These are phyloP conservation scores for Drosophila tanythrix DNA, from an alignment of 2,888 invertebrate genomes.

Conservation along the genomic window DNA sequence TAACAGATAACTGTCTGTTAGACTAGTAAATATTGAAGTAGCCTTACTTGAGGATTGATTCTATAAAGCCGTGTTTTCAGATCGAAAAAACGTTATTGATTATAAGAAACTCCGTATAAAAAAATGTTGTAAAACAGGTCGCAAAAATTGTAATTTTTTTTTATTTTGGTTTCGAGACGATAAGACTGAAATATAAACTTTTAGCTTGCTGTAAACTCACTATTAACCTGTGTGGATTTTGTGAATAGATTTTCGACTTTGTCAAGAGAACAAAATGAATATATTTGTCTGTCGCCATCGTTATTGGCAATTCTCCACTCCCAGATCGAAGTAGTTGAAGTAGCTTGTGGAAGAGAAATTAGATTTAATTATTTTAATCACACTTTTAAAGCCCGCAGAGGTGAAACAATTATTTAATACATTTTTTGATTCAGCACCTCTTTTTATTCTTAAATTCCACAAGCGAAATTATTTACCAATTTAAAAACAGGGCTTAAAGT, in stretches of 20 bases:
- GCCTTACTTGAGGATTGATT: no score
- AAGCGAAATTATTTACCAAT: background rate
- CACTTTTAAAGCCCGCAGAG: background rate
- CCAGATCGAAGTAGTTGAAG: background rate
- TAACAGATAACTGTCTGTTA: background rate
- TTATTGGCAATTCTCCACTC: no score
- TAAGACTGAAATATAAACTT: background rate
- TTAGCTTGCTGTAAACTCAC: background rate
- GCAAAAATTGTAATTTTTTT: no score
- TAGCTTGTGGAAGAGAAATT: background rate
- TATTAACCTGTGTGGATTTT: background rate
- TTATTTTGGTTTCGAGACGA: background rate
- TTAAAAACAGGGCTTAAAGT: background rate
- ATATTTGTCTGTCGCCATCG: no score
- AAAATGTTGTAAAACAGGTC: no score
- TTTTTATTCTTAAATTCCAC: background rate
- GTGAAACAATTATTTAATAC: no score
- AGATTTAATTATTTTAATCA: background rate
- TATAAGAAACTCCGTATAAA: background rate
- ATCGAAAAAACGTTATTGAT: background rate
- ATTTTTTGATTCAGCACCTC: background rate
- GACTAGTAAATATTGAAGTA: background rate
- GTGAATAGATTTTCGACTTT: no score
- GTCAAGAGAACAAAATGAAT: no score
- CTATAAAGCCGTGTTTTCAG: background rate